These are phyloP conservation scores for Dysmachus trigonus DNA, from an alignment of 2,888 invertebrate genomes.

Conservation along the genomic window DNA sequence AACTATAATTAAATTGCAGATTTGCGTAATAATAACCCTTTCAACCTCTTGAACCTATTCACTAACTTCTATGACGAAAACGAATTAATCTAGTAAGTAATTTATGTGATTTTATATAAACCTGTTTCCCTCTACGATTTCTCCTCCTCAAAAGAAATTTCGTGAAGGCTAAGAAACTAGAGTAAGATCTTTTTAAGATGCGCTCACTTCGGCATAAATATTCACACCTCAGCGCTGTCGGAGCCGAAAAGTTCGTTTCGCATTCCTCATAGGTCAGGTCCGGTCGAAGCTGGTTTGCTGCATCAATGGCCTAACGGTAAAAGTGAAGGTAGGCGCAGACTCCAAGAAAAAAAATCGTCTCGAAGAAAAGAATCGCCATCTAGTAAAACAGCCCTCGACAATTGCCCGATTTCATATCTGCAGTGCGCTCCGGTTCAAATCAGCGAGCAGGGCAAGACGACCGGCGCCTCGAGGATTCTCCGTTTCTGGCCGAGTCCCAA, in stretches of 20 bases:
- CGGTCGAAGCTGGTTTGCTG: neutral
- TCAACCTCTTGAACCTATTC: too few relatives aligned
- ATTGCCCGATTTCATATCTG: neutral
- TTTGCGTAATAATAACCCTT: too few relatives aligned
- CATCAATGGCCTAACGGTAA: constrained; percentile 1
- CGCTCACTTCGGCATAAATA: neutral
- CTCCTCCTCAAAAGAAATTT: neutral
- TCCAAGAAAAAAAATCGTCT: neutral
- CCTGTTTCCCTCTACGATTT: neutral
- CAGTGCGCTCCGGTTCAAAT: neutral
- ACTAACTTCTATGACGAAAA: too few relatives aligned
- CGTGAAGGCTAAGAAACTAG: neutral
- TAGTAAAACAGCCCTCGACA: neutral
- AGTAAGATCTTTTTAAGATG: neutral
- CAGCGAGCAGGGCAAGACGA: neutral
- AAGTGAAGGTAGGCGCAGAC: neutral
- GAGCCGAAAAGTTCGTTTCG: neutral
- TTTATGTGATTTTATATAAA: neutral
- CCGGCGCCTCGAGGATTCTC: neutral
- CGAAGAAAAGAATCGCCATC: neutral
- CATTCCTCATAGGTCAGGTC: constrained; percentile 14
- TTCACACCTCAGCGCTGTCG: neutral
- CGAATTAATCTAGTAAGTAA: too few relatives aligned
- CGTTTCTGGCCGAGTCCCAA: neutral
- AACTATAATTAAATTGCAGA: too few relatives aligned